Evolutionary conservation across 1,140 invertebrate genomes (phyloP), one percentile per base, ranked within the genome.

Genomic region (Nylanderia fulva): DNA sequence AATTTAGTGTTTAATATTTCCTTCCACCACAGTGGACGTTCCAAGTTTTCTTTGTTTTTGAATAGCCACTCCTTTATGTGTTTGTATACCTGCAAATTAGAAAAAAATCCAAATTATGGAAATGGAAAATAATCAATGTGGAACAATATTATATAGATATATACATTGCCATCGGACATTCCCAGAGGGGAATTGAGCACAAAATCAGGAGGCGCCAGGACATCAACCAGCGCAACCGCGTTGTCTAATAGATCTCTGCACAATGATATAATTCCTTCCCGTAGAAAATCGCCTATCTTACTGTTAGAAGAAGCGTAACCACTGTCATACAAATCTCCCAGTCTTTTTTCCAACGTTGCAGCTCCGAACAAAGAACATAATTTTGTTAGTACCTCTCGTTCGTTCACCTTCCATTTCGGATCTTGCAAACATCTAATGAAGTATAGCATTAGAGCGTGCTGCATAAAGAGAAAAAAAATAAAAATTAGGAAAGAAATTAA

Each of bases 191-290:
- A 98, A 92, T 98, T 97, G 8, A 98, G 90, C 48, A 98, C 96
- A 92, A 97, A 99, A 95, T 99, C 98, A 3, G 98, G 97, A 2
- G 98, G 98, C 39, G 98, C 97, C 42, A 99, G 94, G 54, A 97
- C 97, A 95, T 99, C 98, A 0, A 97, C 97, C 18, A 99, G 95
- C 48, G 96, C 95, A 5, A 99, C 96, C 36, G 97, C 96, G 66
- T 99, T 97, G 45, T 96, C 94, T 93, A 98, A 97, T 27, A 99
- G 92, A 39, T 96, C 95, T 15, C 88, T 92, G 92, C 98, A 98
- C 29, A 98, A 91, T 42, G 95, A 93, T 74, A 98, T 91, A 21
- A 98, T 96, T 0, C 95, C 96, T 54, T 96, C 93, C 66, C 97
- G 95, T 27, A 98, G 88, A 13, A 96, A 88, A 45, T 93, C 85